Base-by-base conservation (phyloP, 2,888 invertebrate species). In the Theretra japonica region DNA sequence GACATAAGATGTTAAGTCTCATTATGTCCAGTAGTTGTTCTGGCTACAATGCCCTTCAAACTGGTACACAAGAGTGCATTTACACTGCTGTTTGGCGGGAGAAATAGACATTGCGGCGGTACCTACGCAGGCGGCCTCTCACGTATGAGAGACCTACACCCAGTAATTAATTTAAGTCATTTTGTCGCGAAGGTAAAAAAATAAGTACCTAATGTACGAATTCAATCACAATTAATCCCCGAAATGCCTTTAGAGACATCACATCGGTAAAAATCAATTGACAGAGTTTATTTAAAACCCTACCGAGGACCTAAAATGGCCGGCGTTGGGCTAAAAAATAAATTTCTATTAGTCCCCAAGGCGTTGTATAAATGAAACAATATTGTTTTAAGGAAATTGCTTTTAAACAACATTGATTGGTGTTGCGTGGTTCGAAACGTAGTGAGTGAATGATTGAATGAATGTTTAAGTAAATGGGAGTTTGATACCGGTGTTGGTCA, bases 331-430 rank as follows among this genome's bases (percentile, higher is more conserved):
- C 5, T 25, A 15, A 58, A 25, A 58, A 58, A 15, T 23, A 58
- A 58, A 58, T 25, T 58, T 58, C 5, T 25, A 58, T 58, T 25
- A 58, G 19, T 53, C 53, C 53, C n/a, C 17, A n/a, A n/a, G 53
- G 53, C 53, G 53, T n/a, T 53, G 53, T 53, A 53, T 53, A 53
- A 60, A 30, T 28, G 28, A 30, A 30, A 60, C 33, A 60, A 33
- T 60, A 60, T 28, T 30, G 53, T 53, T 53, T 53, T 19, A 60
- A 30, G n/a, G n/a, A 33, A 60, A 60, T 33, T 60, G 33, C 60
- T 28, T 60, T 60, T 60, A 6, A 60, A 60, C n/a, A 60, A 60
- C 28, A 33, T 25, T 28, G 8, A 60, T 30, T 30, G 60, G 2
- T 60, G 59, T n/a, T n/a, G 60, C 19, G 60, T 28, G 30, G 8